A percentile compares a stretch with the other conserved stretches of the same genome.
Evolutionary conservation across 2,113 vertebrate species (phyloP).

Genomic region (Opisthocomus hoazin): DNA sequence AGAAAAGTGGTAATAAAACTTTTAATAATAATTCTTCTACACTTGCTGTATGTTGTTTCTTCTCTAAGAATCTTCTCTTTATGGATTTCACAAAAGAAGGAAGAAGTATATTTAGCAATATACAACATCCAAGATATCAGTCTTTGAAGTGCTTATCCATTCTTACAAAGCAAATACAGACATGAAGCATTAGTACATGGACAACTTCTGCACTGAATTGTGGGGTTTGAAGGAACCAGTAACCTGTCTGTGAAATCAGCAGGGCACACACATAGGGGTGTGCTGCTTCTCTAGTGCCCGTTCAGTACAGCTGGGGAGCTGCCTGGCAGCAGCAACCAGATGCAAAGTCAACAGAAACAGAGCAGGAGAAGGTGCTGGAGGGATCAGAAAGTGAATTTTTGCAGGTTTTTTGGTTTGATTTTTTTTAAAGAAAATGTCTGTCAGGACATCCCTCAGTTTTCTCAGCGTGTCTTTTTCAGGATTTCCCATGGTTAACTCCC

Average conservation of each 20-base stretch:
- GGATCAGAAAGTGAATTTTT: not conserved
- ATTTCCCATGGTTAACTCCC: not conserved
- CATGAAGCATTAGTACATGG: not conserved
- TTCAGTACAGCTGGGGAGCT: not conserved
- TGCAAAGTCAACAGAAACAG: not conserved
- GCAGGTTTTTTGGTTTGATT: not conserved
- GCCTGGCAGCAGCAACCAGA: not conserved
- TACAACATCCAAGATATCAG: not conserved
- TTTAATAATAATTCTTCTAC: not conserved
- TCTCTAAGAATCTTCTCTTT: not conserved
- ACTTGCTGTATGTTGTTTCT: not conserved
- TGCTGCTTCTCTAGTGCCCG: not conserved
- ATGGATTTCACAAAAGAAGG: not conserved
- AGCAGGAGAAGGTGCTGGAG: not conserved
- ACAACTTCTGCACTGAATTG: not conserved
- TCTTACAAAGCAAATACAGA: not conserved
- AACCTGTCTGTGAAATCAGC: not conserved
- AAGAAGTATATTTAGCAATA: not conserved
- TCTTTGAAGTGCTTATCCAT: not conserved
- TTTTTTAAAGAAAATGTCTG: not conserved
- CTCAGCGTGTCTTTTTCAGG: not conserved
- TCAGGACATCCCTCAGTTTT: not conserved
- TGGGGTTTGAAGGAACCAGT: not conserved
- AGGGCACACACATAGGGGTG: not conserved
- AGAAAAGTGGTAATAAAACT: not conserved